A percentile compares a stretch with the other conserved stretches of the same genome.
phyloP scores from a whole-genome alignment of 2,113 vertebrate species.

The Notarius quadriscutis region DNA sequence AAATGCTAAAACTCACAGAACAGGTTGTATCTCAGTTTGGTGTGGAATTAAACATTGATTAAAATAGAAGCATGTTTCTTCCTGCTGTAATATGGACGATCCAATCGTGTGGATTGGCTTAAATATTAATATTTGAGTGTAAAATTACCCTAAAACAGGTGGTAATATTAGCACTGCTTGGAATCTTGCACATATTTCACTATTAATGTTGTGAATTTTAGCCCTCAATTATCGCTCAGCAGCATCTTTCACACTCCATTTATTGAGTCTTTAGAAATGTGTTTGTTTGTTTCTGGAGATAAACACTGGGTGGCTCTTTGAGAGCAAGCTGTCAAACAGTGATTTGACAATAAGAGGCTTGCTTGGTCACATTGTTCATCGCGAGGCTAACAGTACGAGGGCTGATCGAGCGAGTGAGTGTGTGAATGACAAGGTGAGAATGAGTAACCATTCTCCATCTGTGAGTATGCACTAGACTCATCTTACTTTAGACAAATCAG shows the following conservation, averaged over 20 bases:
- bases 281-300: conserved; percentile 60
- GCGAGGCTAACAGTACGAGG: conserved; percentile 41
- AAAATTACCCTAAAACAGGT: conserved; percentile 25
- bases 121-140: neutral
- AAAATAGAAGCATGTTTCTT: neutral
- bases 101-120: neutral
- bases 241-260: conserved; percentile 56
- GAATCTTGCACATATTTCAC: conserved; percentile 28
- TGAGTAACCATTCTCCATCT: conserved; percentile 44
- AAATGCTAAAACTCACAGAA: neutral
- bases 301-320: conserved; percentile 60
- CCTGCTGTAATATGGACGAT: neutral
- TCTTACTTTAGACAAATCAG: conserved; percentile 43
- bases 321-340: conserved; percentile 63
- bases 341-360: conserved; percentile 69
- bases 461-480: conserved; percentile 47
- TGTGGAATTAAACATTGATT: neutral
- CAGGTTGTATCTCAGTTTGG: neutral
- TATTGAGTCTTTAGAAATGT: conserved; percentile 50
- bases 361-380: conserved; percentile 58
- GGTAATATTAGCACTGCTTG: conserved; percentile 1
- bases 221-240: conserved; percentile 46
- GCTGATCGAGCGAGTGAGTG: conserved; percentile 23
- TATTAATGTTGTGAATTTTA: conserved; percentile 49
- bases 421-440: conserved; percentile 67